Evolutionary conservation across 2,113 vertebrate species (phyloP).

Genomic region (Cyprinodon variegatus): DNA sequence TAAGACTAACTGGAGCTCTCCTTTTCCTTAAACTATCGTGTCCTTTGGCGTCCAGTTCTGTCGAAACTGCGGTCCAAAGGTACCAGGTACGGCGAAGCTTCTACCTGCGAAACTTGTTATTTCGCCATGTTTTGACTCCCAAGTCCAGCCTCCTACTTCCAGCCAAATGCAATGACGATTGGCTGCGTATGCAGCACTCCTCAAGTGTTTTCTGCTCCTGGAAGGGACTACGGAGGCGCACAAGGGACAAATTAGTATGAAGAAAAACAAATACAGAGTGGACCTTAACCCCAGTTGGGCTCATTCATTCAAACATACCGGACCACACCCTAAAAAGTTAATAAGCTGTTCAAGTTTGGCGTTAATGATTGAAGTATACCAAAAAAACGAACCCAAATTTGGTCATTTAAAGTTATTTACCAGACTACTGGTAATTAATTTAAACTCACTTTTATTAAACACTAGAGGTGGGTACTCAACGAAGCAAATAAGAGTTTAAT

Average conservation of each 20-base stretch:
- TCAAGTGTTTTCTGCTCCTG: conserved; percentile 60
- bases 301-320: background rate
- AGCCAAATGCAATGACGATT: conserved; percentile 55
- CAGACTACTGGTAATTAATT: background rate
- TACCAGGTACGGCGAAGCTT: conserved; percentile 18
- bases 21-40: conserved; percentile 21
- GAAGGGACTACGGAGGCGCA: conserved; percentile 59
- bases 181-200: conserved; percentile 55
- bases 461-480: too few relatives aligned
- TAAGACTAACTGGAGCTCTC: conserved; percentile 34
- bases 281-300: conserved; percentile 9
- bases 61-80: conserved; percentile 17
- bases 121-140: conserved; percentile 73
- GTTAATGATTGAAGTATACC: background rate
- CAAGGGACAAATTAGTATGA: conserved; percentile 74
- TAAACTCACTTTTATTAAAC: background rate
- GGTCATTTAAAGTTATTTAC: background rate
- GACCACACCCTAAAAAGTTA: background rate
- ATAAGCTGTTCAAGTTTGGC: background rate
- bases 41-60: conserved; percentile 10
- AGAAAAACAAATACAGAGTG: background rate
- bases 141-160: conserved; percentile 61
- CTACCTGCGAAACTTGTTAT: conserved; percentile 70
- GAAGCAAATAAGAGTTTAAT: too few relatives aligned
- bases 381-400: background rate